These are phyloP conservation scores for Phyllopteryx taeniolatus DNA, from an alignment of 2,113 vertebrate genomes.

Conservation along the genomic window DNA sequence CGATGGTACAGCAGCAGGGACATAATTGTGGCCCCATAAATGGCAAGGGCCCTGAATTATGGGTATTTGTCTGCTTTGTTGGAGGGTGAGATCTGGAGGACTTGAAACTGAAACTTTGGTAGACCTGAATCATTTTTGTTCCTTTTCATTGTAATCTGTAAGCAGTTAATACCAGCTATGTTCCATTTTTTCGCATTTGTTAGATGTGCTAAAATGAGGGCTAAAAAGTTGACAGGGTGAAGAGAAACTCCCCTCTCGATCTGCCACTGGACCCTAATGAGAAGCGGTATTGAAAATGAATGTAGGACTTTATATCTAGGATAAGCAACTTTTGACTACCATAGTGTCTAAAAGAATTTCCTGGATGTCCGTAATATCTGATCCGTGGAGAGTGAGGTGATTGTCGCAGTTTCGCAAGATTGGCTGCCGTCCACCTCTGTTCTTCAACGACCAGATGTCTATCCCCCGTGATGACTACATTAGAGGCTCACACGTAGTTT, in stretches of 20 bases:
- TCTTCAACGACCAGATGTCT: conserved; percentile 45
- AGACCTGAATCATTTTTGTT: no score
- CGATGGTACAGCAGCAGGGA: neutral
- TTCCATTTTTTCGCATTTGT: no score
- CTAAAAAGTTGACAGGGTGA: no score
- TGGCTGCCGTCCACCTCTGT: conserved; percentile 22
- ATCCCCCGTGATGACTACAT: conserved; percentile 28
- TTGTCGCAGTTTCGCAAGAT: conserved; percentile 21
- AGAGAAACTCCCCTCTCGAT: no score
- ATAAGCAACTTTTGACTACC: neutral
- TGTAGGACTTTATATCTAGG: neutral
- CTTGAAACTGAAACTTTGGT: no score
- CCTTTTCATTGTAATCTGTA: no score
- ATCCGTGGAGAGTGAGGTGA: conserved; percentile 6
- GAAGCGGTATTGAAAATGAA: neutral
- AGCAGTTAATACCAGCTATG: no score
- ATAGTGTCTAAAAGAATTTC: neutral
- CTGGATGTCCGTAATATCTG: conserved; percentile 1
- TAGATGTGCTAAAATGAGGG: no score
- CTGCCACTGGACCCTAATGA: neutral
- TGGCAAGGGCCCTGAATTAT: neutral
- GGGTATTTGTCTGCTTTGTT: no score
- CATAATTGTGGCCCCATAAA: neutral
- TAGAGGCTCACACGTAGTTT: conserved; percentile 8
- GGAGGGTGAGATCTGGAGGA: no score